These are phyloP conservation scores for Doris montereyensis DNA, from an alignment of 2,888 invertebrate species.

Conservation along the genomic window DNA sequence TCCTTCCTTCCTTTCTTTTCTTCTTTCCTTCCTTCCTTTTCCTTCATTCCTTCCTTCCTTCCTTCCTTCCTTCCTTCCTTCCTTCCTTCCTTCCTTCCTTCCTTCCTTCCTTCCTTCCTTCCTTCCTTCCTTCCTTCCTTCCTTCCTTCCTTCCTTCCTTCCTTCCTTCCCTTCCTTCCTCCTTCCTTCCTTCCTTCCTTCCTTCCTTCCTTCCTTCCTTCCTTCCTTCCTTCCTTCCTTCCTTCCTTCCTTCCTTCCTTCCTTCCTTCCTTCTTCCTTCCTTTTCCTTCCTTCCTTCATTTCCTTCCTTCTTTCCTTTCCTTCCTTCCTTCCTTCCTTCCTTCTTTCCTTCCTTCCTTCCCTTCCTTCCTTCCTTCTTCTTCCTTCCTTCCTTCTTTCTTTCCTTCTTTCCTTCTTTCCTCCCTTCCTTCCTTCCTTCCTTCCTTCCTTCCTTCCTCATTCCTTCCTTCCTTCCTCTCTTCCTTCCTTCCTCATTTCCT, in stretches of 20 bases:
- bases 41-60: neutral
- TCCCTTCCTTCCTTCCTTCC: neutral
- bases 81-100: neutral
- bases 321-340: neutral
- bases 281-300: neutral
- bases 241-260: neutral
- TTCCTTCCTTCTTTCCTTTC: neutral
- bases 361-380: neutral
- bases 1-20: neutral
- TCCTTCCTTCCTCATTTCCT: neutral
- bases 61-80: neutral
- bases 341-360: neutral
- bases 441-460: neutral
- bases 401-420: neutral
- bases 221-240: neutral
- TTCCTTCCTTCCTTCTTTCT: neutral
- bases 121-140: neutral
- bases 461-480: neutral
- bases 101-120: neutral
- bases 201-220: neutral
- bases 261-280: neutral
- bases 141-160: neutral
- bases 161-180: neutral
- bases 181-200: neutral
- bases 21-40: neutral